These are phyloP conservation scores for Cinclus cinclus DNA, from an alignment of 2,113 vertebrate genomes.

Conservation along the genomic window DNA sequence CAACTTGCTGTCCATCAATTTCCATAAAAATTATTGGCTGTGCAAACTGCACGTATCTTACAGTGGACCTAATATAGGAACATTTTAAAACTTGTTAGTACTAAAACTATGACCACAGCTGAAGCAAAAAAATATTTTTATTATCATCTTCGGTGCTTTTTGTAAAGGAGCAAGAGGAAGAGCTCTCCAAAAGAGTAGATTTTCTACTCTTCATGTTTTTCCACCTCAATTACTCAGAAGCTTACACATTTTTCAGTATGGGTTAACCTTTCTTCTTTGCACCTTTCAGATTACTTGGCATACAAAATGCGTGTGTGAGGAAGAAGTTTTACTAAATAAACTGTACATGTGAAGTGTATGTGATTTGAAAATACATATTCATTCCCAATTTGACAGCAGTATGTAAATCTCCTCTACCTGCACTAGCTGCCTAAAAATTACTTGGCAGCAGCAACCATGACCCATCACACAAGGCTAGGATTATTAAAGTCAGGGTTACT, in stretches of 20 bases:
- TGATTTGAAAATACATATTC: background rate
- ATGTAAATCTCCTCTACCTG: background rate
- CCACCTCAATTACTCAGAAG: background rate
- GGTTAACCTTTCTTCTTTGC: background rate
- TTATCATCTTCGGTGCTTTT: accelerated
- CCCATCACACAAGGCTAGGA: background rate
- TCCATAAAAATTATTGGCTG: background rate
- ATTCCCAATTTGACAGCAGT: background rate
- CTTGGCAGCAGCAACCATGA: background rate
- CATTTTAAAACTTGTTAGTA: background rate
- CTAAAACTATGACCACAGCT: background rate
- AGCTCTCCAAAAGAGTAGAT: background rate
- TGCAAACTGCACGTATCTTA: background rate
- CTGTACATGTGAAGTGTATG: background rate
- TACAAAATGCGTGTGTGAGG: background rate
- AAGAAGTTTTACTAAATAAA: background rate
- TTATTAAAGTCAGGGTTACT: background rate
- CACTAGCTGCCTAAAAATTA: background rate
- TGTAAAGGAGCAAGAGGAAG: background rate
- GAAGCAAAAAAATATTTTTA: background rate
- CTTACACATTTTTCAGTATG: background rate
- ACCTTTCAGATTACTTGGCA: background rate
- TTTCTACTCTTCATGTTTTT: background rate
- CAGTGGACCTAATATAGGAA: background rate
- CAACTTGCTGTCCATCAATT: background rate